Base-by-base conservation (phyloP, 1,140 invertebrate species). In the Trinorchestia longiramus region DNA sequence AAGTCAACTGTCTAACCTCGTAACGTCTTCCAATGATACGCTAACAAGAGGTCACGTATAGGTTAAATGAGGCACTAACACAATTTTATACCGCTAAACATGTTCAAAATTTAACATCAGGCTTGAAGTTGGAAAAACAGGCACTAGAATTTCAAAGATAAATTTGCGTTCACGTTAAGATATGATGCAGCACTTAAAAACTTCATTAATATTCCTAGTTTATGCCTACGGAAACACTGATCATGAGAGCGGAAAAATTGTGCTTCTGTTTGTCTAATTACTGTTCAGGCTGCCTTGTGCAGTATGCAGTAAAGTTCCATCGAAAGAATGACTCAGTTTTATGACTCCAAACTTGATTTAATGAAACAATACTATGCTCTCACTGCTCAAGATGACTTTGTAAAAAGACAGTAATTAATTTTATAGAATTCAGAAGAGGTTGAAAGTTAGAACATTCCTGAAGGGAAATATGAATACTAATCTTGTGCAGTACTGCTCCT, bases 51-150 rank as follows among this genome's bases (percentile, higher is more conserved):
- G 40, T 94, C 92, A 15, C 28, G 92, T 45, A 94, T 45, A 94
- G 92, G 92, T 94, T 94, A 94, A 94, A 94, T 94, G 92, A 94
- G 92, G 92, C 92, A 94, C 92, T 94, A 94, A 94, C 92, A 94
- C 40, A 94, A 94, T 40, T 94, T 44, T 94, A 47, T 47, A 94
- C 40, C 92, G 40, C 28, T 94, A 94, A 28, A 94, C n/a, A 41
- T 90, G n/a, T 90, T 43, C 62, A 77, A 90, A 90, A 90, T 90
- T 42, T 90, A 42, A 90, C 88, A 90, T 90, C 88, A 90, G 28
- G 41, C 88, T 42, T 90, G 88, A 90, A 90, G 88, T 41, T 90
- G 4, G 88, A 90, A 77, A 90, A 90, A 42, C 41, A 90, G 88
- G 88, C 88, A 90, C 88, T 90, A 90, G 42, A 90, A 41, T 90